These are phyloP conservation scores for Myathropa florea DNA, from an alignment of 2,888 invertebrate genomes.

Conservation along the genomic window DNA sequence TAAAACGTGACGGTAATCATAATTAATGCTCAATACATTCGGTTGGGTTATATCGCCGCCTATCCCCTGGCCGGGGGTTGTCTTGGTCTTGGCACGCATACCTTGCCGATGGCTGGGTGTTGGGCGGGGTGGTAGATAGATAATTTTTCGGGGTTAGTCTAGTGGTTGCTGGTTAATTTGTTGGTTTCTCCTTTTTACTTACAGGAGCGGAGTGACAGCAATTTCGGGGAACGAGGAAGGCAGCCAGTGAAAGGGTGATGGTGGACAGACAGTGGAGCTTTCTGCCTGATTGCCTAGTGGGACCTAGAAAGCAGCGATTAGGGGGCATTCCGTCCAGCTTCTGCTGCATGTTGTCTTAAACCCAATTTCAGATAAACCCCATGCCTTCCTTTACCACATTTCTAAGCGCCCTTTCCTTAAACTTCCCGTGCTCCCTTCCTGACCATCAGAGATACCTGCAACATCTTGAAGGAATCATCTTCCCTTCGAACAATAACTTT, in stretches of 20 bases:
- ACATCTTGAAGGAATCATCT: background rate
- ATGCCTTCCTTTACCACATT: background rate
- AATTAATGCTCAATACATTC: conserved; percentile 78
- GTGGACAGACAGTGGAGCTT: too few relatives aligned
- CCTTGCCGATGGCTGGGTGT: conserved; percentile 42
- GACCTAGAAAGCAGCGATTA: too few relatives aligned
- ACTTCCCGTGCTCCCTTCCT: background rate
- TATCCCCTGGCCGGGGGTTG: background rate
- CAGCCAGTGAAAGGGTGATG: too few relatives aligned
- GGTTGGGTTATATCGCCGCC: background rate
- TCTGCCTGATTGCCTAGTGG: too few relatives aligned
- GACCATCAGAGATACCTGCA: background rate
- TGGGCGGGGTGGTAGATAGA: background rate
- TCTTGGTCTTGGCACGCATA: conserved; percentile 42
- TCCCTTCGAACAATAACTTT: background rate
- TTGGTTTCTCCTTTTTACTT: conserved; percentile 19
- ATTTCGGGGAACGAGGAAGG: background rate
- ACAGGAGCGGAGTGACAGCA: background rate
- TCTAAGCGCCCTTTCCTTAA: background rate
- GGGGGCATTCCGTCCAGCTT: too few relatives aligned
- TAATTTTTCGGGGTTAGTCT: conserved; percentile 43
- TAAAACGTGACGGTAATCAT: conserved; percentile 81
- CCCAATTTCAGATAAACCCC: background rate
- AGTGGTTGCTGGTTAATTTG: conserved; percentile 55
- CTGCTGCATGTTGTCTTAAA: too few relatives aligned